Base-by-base conservation (phyloP, 2,888 invertebrate genomes). In the Chrysolina oricalcia region DNA sequence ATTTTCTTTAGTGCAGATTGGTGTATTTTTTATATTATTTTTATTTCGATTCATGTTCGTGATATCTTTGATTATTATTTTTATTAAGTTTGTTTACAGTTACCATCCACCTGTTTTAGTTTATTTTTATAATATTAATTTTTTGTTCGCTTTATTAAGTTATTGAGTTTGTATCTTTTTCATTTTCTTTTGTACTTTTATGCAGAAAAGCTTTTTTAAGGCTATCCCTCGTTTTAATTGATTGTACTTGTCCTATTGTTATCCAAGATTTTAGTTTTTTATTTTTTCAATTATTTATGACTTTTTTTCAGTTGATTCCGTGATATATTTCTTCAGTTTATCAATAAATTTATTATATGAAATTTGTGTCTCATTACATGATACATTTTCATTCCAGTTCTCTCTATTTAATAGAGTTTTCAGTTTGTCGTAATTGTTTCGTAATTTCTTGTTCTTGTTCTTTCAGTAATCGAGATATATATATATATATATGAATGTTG, bases 311-410 rank as follows among this genome's bases (percentile, higher is more conserved):
- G 46, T 46, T 43, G 15, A 43, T 43, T 43, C 6, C 15, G 43
- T 15, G 15, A 46, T 11, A 46, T 46, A 46, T 43, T 15, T 15
- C 13, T 15, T 15, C 15, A 46, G 46, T 15, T n/a, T 46, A 17
- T 48, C n/a, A 48, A 48, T 48, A 5, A 48, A 48, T 48, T 48
- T n/a, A 48, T 48, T n/a, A 17, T n/a, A 48, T n/a, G 17, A 48
- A n/a, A 48, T 48, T 48, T 48, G n/a, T 48, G 48, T 11, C n/a
- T 48, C 48, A 48, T n/a, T 48, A n/a, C 48, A 48, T 48, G 17
- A 48, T 48, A n/a, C 6, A 48, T 6, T 48, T n/a, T 48, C 0
- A 48, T n/a, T 48, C n/a, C 17, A 48, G n/a, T 48, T 48, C 48
- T 17, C 48, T 48, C 13, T 1, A 48, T 48, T 10, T 15, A 48